Conservation (phyloP, 2,888 invertebrate genomes). For the Heliconius charithonia region DNA sequence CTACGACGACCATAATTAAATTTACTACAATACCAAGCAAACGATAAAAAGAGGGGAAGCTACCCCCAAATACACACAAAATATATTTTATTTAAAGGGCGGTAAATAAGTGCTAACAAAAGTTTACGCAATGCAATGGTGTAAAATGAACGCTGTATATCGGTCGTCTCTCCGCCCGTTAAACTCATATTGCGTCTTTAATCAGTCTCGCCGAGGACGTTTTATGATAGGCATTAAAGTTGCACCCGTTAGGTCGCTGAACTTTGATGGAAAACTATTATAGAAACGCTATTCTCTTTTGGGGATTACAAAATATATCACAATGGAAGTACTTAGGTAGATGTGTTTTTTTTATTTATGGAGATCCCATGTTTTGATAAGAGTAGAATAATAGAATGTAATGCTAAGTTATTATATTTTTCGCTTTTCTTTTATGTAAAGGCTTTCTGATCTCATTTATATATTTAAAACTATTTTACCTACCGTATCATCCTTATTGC, state of each 20-base stretch:
- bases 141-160: conserved; percentile 52
- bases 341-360: not conserved
- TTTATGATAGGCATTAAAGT: conserved; percentile 74
- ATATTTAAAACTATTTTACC: too few species aligned
- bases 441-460: not conserved
- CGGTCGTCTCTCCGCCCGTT: conserved; percentile 58
- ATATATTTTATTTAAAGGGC: conserved; percentile 8
- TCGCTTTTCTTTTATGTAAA: not conserved
- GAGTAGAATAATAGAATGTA: not conserved
- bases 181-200: conserved; percentile 57
- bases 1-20: too few species aligned
- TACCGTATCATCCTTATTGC: too few species aligned
- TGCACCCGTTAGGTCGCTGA: conserved; percentile 60
- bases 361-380: not conserved
- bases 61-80: conserved; percentile 8
- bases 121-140: conserved; percentile 51
- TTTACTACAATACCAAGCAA: not conserved
- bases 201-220: conserved; percentile 65
- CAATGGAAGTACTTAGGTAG: not conserved
- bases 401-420: not conserved
- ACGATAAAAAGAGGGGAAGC: conserved; percentile 14
- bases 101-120: conserved; percentile 18
- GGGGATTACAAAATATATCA: conserved; percentile 4
- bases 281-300: conserved; percentile 36
- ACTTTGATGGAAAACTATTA: conserved; percentile 59